These are phyloP conservation scores for Petrocephalus schoutedeni DNA, from an alignment of 2,797 vertebrate species.

Conservation along the genomic window DNA sequence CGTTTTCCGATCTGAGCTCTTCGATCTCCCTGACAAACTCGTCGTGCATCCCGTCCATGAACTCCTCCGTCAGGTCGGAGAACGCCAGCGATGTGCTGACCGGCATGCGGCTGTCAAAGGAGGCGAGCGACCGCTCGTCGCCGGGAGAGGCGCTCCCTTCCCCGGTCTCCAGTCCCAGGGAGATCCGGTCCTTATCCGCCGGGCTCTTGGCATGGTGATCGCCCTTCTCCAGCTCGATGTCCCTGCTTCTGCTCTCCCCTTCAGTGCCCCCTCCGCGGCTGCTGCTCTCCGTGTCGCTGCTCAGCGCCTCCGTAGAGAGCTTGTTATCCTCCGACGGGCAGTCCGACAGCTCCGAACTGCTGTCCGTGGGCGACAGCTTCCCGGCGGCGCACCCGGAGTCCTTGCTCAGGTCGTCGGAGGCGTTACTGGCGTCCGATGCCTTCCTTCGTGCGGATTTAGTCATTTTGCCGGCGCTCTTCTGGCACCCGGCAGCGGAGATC, in stretches of 20 bases:
- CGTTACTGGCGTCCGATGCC: conserved; percentile 60
- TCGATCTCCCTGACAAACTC: conserved; percentile 86
- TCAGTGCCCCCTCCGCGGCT: conserved; percentile 55
- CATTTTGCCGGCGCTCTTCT: conserved; percentile 51
- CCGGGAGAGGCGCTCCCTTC: conserved; percentile 64
- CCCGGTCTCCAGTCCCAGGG: conserved; percentile 49
- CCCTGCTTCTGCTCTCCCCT: conserved; percentile 46
- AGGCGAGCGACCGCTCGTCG: conserved; percentile 76
- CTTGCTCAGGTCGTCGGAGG: conserved; percentile 62
- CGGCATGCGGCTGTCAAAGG: conserved; percentile 81
- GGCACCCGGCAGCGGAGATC: conserved; percentile 34
- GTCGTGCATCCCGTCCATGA: conserved; percentile 80
- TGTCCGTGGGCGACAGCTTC: conserved; percentile 72
- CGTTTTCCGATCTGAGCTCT: conserved; percentile 91
- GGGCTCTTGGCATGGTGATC: conserved; percentile 39
- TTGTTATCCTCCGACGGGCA: conserved; percentile 73
- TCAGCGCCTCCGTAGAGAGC: conserved; percentile 72
- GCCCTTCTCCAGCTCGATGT: conserved; percentile 41
- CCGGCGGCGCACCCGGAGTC: conserved; percentile 63
- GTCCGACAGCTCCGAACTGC: conserved; percentile 79
- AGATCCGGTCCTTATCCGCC: conserved; percentile 54
- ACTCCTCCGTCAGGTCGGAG: conserved; percentile 93
- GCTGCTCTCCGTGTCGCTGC: conserved; percentile 77
- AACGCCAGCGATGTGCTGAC: conserved; percentile 89
- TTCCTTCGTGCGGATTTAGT: conserved; percentile 59